phyloP scores from a whole-genome alignment of 2,888 invertebrate genomes.

The Thera obeliscata region DNA sequence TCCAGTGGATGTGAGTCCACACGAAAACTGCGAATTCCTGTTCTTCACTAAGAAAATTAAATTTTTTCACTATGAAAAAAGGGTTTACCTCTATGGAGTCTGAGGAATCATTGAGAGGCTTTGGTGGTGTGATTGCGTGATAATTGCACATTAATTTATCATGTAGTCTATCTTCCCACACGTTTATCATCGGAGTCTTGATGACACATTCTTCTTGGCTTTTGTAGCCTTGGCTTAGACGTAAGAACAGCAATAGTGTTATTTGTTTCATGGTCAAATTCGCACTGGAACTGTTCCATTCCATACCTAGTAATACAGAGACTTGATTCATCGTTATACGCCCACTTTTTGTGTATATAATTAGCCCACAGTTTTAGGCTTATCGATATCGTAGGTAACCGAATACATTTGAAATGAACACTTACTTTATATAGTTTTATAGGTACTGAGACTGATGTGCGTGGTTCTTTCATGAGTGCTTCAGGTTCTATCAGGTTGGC shows the following conservation, averaged over 20 bases:
- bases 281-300: slow-evolving; percentile 19
- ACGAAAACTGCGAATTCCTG: slow-evolving; percentile 45
- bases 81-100: slow-evolving; percentile 36
- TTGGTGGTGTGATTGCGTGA: slow-evolving; percentile 2
- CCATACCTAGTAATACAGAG: neutral
- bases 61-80: slow-evolving; percentile 47
- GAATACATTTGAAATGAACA: no score
- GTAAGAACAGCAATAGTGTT: slow-evolving; percentile 23
- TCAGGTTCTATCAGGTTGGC: no score
- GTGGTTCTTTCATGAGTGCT: slow-evolving; percentile 2
- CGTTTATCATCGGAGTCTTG: slow-evolving; percentile 33
- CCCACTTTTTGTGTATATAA: slow-evolving; percentile 11
- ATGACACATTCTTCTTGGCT: slow-evolving; percentile 27
- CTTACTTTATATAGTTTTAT: no score
- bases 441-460: neutral
- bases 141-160: slow-evolving; percentile 35
- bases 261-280: slow-evolving; percentile 22
- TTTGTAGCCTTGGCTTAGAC: slow-evolving; percentile 13
- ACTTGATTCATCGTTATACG: slow-evolving; percentile 21
- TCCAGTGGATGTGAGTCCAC: slow-evolving; percentile 45
- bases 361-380: neutral
- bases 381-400: no score
- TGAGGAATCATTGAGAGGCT: slow-evolving; percentile 11
- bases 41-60: slow-evolving; percentile 46
- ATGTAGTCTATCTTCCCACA: slow-evolving; percentile 39